Evolutionary conservation across 2,797 vertebrate species (phyloP), one percentile per base, ranked within the genome.

Genomic region (Dallia pectoralis): DNA sequence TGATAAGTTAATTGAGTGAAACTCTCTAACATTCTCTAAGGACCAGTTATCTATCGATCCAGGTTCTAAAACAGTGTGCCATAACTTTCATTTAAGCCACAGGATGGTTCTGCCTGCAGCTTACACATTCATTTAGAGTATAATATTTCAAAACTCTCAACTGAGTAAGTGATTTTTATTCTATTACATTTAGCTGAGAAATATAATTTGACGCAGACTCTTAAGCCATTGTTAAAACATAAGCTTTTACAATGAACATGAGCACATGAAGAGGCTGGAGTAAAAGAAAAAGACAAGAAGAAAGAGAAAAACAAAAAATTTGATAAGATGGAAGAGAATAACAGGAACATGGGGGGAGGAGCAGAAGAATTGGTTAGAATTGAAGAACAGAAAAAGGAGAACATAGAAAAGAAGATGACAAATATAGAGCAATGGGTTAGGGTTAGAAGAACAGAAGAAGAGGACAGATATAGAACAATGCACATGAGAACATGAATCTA

Each of bases 201-300:
- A 36, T 69, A 81, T 85, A 76, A 80, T 86, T 82, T 79, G 62
- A 22, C 79, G 53, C 80, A 66, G 85, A 81, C 77, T 85, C 71
- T 64, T n/a, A 77, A 76, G 71, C 73, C 79, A 63, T 79, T 79
- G 76, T 73, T 76, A 75, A 51, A 77, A 75, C 40, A 66, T 78
- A 82, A 81, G 84, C 82, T 82, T 84, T 86, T 83, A 72, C n/a
- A 67, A 70, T 29, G 59, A 74, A 49, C 63, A 72, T 68, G 15
- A 63, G 29, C 36, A 56, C 51, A 47, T 47, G 29, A 19, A 65
- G 63, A 19, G 12, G 16, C 29, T 18, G 32, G n/a, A 30, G 9
- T 44, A 71, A 73, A 76, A 72, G 30, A 62, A 14, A 30, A 4
- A 30, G 30, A 25, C 29, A 8, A 40, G 36, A 40, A 40, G 36